Base-by-base conservation (phyloP, 1,140 invertebrate species). In the Halyomorpha halys region DNA sequence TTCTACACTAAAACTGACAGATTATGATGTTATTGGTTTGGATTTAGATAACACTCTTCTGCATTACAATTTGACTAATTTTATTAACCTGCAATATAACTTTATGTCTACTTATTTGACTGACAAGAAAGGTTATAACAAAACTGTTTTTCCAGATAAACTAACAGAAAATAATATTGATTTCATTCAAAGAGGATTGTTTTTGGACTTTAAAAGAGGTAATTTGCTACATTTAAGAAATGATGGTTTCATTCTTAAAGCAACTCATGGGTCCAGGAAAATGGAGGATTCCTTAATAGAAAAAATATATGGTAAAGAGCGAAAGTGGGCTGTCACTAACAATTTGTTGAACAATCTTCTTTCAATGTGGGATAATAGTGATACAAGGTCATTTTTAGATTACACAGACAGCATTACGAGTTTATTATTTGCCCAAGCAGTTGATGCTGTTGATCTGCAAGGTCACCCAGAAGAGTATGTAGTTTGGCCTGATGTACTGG, bases 11-110 rank as follows among this genome's bases (percentile, higher is more conserved):
- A 75, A 71, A 19, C 64, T 74, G 1, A 62, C 44, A 5, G 77
- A 88, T 68, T 90, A 89, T 70, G 85, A 90, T 70, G 86, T 83
- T 61, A 79, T 89, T 63, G 87, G 87, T 13, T 90, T 91, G 71
- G 89, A 91, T 74, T 75, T 90, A 65, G 89, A 90, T 69, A 83
- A 88, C 70, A 89, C 86, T 1, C 68, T 90, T 34, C 74, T 83
- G n/a, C 75, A 78, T 59, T 90, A 88, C 66, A 83, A 87, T 67
- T 71, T 90, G 4, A 77, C 76, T 23, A 79, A 81, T 66, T 75
- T 86, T 72, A 75, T 84, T 16, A 73, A 78, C 27, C 70, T 88
- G 61, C 81, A 83, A 53, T 89, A 88, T 69, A 72, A 82, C n/a
- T 72, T 79, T 6, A 69, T 89, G 6, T 74, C 80, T 1, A 76